phyloP scores from a whole-genome alignment of 1,140 invertebrate species.

The Copidosoma floridanum region DNA sequence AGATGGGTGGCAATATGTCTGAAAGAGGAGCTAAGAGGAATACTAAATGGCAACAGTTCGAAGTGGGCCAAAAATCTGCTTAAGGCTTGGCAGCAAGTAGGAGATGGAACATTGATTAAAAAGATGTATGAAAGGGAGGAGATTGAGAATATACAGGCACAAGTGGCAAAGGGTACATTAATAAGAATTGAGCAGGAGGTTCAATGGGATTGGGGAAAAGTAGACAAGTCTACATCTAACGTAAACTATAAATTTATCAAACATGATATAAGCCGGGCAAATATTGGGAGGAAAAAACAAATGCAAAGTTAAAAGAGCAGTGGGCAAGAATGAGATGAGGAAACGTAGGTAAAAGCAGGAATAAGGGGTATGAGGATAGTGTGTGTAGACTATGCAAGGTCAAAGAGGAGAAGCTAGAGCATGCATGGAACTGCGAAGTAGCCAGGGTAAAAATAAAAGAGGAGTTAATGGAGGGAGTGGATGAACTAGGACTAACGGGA shows the following conservation, averaged over 20 bases:
- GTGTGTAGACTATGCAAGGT: too few species aligned
- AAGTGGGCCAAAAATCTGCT: neutral
- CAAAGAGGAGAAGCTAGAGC: too few species aligned
- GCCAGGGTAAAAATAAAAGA: too few species aligned
- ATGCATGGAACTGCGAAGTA: too few species aligned
- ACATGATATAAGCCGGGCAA: too few species aligned
- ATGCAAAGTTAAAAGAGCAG: too few species aligned
- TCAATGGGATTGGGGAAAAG: slow-evolving; percentile 15
- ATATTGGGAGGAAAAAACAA: too few species aligned
- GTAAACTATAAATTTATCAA: slow-evolving; percentile 11
- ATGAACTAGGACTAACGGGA: too few species aligned
- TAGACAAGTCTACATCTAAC: slow-evolving; percentile 10
- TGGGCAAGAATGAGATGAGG: slow-evolving; percentile 23
- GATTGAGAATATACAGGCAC: neutral
- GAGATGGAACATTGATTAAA: neutral
- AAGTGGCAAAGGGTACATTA: neutral
- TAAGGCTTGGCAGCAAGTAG: neutral
- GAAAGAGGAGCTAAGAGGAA: too few species aligned
- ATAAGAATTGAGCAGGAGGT: slow-evolving; percentile 1
- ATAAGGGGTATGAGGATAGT: too few species aligned
- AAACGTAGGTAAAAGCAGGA: slow-evolving; percentile 10
- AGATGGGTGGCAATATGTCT: neutral
- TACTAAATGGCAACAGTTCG: neutral
- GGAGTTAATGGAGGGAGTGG: too few species aligned
- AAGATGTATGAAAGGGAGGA: too few species aligned